Base-by-base conservation (phyloP, 1,140 invertebrate species). In the Sycobia sp. region DNA sequence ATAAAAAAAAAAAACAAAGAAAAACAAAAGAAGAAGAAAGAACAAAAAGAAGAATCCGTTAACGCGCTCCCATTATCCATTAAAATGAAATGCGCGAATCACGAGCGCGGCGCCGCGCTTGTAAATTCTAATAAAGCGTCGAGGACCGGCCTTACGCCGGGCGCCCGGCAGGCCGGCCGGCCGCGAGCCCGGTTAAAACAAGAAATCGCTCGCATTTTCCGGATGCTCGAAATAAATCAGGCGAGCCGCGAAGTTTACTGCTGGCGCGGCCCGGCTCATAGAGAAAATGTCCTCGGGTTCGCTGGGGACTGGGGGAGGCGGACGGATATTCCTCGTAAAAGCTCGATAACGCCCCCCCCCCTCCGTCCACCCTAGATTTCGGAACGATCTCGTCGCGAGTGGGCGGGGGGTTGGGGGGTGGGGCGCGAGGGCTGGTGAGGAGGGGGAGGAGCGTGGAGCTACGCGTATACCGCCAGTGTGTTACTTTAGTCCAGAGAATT, bases 191-290 rank as follows among this genome's bases (percentile, higher is more conserved):
- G 29, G 16, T 20, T 43, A 18, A 43, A 43, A 22, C 18, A 36
- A 20, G 20, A n/a, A n/a, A 1, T 13, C 25, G 27, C 27, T 23
- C 16, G 36, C 5, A 9, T 51, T 22, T n/a, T 36, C 41, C 13
- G 9, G 23, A 44, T 32, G 22, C n/a, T 11, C 9, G 2, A 51
- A 44, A 53, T 61, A 61, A 61, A 61, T 61, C 34, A 61, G 29
- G 18, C 13, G 18, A 61, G 13, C 7, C 11, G 39, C 29, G 36
- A 60, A 32, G 36, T 44, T 43, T n/a, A n/a, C 11, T 32, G 27
- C 8, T n/a, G 2, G 32, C 13, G 29, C 32, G 10, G 7, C n/a
- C n/a, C n/a, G 4, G 25, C 34, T 38, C 56, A 14, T 49, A 58
- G 47, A 59, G 50, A 59, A 60, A 41, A 51, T 43, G 29, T 32